Evolutionary conservation across 2,888 invertebrate species (phyloP).

Genomic region (Baronia brevicornis): DNA sequence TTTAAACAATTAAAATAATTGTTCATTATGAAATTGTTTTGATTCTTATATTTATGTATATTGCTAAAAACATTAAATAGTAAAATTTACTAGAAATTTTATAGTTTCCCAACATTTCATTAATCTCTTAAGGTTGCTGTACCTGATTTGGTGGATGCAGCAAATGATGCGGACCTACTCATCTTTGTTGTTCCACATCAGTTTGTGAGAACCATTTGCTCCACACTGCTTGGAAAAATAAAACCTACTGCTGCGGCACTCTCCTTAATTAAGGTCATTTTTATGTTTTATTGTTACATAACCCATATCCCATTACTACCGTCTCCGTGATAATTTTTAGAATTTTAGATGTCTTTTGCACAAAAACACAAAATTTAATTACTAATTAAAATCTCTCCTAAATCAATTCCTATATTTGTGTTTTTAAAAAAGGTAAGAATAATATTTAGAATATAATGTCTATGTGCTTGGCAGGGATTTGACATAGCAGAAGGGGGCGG

Average conservation of each 20-base stretch:
- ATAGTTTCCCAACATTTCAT: too few species aligned
- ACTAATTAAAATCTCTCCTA: too few species aligned
- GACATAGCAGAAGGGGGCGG: conserved; percentile 93
- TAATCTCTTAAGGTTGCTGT: conserved; percentile 84
- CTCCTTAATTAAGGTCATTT: conserved; percentile 92
- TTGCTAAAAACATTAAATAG: too few species aligned
- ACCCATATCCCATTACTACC: too few species aligned
- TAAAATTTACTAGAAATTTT: conserved; percentile 2
- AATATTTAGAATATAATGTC: background rate
- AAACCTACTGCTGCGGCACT: conserved; percentile 93
- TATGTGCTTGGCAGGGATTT: conserved; percentile 79
- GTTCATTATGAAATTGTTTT: too few species aligned
- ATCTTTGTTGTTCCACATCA: conserved; percentile 99
- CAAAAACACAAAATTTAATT: too few species aligned
- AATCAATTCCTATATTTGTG: too few species aligned
- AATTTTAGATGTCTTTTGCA: background rate
- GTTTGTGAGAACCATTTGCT: conserved; percentile 92
- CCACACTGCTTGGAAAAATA: conserved; percentile 89
- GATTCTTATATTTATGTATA: too few species aligned
- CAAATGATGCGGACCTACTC: conserved; percentile 93
- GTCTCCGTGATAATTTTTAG: conserved; percentile 3
- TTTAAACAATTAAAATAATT: too few species aligned
- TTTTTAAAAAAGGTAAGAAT: conserved; percentile 6
- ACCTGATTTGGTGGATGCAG: conserved; percentile 92
- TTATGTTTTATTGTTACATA: too few species aligned